Conservation (phyloP, 2,797 vertebrate genomes). For the Pyrocephalus nanus region DNA sequence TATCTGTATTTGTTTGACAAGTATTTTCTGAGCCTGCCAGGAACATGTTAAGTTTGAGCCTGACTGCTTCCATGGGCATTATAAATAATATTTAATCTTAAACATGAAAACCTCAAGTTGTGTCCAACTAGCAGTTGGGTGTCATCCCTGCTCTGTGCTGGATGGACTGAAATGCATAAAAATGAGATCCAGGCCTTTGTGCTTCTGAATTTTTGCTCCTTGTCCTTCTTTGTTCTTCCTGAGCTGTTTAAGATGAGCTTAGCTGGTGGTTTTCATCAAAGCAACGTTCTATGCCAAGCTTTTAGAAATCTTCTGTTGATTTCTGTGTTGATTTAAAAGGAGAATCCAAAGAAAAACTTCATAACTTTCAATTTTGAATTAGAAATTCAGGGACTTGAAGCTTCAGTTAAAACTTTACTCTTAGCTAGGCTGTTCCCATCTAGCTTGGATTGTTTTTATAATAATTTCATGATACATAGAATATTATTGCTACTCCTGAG, state of each 20-base stretch:
- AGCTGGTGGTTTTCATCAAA: not conserved
- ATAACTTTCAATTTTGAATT: not conserved
- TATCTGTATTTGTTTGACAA: not conserved
- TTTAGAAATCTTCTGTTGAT: not conserved
- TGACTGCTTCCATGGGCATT: rapidly evolving
- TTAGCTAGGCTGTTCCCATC: not conserved
- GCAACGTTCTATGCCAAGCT: not conserved
- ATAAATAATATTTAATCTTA: not conserved
- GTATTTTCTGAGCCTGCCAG: not conserved
- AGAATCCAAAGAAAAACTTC: not conserved
- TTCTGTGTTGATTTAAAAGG: not conserved
- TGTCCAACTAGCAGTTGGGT: not conserved
- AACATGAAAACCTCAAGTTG: not conserved
- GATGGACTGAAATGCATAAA: not conserved
- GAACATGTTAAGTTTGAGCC: not conserved
- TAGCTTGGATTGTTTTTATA: not conserved
- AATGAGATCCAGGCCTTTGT: not conserved
- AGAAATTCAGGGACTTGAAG: not conserved
- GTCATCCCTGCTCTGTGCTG: not conserved
- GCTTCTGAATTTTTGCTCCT: not conserved
- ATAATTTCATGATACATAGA: not conserved
- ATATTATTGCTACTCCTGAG: not conserved
- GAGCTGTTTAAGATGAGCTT: not conserved
- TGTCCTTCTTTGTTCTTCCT: not conserved
- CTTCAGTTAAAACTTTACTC: not conserved